Evolutionary conservation across 2,888 invertebrate genomes (phyloP).

Genomic region (Caenorhabditis sp.): DNA sequence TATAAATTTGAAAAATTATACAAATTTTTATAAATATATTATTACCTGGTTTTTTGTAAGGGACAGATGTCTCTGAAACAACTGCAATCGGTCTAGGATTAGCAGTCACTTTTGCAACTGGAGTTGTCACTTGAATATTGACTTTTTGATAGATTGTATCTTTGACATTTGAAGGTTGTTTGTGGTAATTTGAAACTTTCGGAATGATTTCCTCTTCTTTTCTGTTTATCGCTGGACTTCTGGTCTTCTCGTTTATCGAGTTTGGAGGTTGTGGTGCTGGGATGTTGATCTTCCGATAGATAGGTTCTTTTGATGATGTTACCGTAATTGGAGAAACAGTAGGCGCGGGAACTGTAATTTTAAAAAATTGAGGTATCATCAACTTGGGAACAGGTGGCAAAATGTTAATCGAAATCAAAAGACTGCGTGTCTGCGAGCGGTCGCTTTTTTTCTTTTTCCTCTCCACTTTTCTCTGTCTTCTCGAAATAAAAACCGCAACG

Average conservation of each 20-base stretch:
- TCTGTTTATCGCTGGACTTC: too few relatives aligned
- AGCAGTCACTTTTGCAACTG: neutral
- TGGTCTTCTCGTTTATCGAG: too few relatives aligned
- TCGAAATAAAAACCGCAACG: too few relatives aligned
- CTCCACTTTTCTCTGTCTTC: too few relatives aligned
- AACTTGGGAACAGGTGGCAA: too few relatives aligned
- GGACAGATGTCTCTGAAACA: neutral
- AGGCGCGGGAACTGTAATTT: neutral
- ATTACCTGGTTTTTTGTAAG: neutral
- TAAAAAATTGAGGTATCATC: too few relatives aligned
- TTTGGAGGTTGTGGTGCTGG: neutral
- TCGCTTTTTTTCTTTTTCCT: too few relatives aligned
- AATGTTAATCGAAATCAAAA: too few relatives aligned
- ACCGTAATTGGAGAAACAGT: neutral
- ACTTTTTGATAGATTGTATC: neutral
- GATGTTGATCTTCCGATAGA: neutral
- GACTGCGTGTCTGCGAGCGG: too few relatives aligned
- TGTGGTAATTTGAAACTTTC: neutral
- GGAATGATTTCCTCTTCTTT: too few relatives aligned
- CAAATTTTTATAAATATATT: neutral
- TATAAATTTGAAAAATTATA: too few relatives aligned
- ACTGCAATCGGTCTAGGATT: neutral
- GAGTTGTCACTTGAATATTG: neutral
- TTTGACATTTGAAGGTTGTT: neutral
- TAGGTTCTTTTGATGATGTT: neutral